Evolutionary conservation across 2,888 invertebrate species (phyloP).

Genomic region (Microctonus brassicae): DNA sequence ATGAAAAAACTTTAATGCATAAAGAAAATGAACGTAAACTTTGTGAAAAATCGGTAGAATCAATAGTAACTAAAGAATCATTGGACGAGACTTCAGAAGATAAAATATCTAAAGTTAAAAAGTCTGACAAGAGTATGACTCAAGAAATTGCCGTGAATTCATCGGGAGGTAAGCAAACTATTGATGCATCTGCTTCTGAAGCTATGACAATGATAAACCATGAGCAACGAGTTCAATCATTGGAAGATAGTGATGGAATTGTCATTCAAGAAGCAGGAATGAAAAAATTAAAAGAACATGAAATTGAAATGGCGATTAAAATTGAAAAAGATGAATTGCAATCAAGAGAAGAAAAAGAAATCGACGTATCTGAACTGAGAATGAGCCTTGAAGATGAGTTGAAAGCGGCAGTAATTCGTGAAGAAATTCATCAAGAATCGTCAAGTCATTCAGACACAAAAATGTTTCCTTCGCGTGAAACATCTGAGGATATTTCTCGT

Average conservation of each 20-base stretch:
- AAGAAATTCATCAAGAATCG: conserved; percentile 40
- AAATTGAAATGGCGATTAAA: conserved; percentile 55
- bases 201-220: conserved; percentile 51
- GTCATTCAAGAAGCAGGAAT: conserved; percentile 51
- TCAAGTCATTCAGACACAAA: conserved; percentile 23
- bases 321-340: conserved; percentile 50
- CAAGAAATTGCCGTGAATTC: conserved; percentile 56
- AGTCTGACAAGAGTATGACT: conserved; percentile 50
- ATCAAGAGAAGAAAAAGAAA: conserved; percentile 24
- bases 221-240: conserved; percentile 45
- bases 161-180: conserved; percentile 53
- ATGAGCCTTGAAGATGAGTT: conserved; percentile 43
- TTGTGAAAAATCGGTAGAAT: conserved; percentile 55
- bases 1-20: conserved; percentile 56
- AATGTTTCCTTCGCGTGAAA: conserved; percentile 40
- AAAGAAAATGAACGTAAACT: conserved; percentile 59
- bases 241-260: conserved; percentile 56
- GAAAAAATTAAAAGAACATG: conserved; percentile 50
- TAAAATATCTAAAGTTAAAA: conserved; percentile 50
- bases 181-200: conserved; percentile 58
- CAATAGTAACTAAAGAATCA: conserved; percentile 54
- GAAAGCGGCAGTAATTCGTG: conserved; percentile 43
- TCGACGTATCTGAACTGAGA: conserved; percentile 36
- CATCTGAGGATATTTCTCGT: conserved; percentile 40
- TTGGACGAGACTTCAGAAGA: conserved; percentile 57